A percentile compares a stretch with the other conserved stretches of the same genome.
Evolutionary conservation across 2,113 vertebrate species (phyloP).

Genomic region (Scopus umbretta): DNA sequence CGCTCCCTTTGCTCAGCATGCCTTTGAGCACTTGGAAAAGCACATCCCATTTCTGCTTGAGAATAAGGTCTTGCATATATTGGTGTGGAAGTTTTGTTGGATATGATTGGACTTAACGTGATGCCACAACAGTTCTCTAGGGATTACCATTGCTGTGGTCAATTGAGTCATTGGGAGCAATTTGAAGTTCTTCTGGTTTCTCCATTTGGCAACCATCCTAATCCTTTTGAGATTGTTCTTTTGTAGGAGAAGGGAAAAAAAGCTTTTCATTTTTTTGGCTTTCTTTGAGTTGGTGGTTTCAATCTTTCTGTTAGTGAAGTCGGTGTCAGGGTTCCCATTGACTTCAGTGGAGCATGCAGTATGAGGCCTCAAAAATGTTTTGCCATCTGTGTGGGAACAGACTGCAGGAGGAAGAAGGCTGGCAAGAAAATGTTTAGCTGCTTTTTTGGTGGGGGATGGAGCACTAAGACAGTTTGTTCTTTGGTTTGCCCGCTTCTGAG

Average conservation of each 20-base stretch:
- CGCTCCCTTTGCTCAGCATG: neutral
- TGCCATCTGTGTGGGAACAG: conserved; percentile 3
- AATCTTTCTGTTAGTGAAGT: neutral
- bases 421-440: neutral
- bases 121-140: neutral
- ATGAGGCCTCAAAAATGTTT: neutral
- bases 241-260: neutral
- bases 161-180: neutral
- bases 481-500: neutral
- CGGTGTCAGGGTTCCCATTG: neutral
- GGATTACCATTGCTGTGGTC: neutral
- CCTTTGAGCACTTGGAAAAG: neutral
- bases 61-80: neutral
- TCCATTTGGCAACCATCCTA: neutral
- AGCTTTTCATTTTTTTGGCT: neutral
- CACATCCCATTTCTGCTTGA: neutral
- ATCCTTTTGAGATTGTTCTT: neutral
- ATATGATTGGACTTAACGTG: neutral
- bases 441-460: neutral
- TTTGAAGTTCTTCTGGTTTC: neutral
- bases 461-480: neutral
- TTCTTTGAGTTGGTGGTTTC: neutral
- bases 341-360: neutral
- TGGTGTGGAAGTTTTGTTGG: neutral
- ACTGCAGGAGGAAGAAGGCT: neutral